Conservation (phyloP, 1,140 invertebrate species). For the Drosophila micromelanica region DNA sequence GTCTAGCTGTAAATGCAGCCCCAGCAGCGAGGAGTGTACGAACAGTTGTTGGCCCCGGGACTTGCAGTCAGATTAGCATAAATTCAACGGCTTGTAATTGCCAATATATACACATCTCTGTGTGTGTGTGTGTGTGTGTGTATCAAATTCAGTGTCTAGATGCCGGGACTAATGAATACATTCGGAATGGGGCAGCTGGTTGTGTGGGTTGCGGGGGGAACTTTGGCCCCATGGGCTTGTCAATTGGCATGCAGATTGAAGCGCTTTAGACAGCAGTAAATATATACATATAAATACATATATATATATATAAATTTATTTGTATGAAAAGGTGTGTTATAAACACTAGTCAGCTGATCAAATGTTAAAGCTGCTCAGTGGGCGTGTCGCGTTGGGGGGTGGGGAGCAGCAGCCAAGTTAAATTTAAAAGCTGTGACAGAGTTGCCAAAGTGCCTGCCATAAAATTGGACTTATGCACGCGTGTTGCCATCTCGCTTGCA, state of each 20-base stretch:
- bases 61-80: conserved; percentile 76
- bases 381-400: neutral
- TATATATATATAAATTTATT: neutral
- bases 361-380: conserved; percentile 12
- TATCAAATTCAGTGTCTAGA: conserved; percentile 30
- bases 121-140: conserved; percentile 41
- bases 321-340: neutral
- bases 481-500: conserved; percentile 47
- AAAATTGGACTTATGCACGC: conserved; percentile 41
- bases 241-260: conserved; percentile 36
- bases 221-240: conserved; percentile 39
- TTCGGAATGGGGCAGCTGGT: conserved; percentile 42
- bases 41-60: conserved; percentile 51
- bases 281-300: neutral
- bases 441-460: conserved; percentile 42
- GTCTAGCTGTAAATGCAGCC: conserved; percentile 14
- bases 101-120: conserved; percentile 31
- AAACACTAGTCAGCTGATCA: conserved; percentile 17
- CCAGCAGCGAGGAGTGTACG: conserved; percentile 45
- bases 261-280: neutral
- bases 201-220: conserved; percentile 25
- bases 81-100: conserved; percentile 67
- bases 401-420: neutral
- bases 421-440: conserved; percentile 32
- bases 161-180: conserved; percentile 73